These are phyloP conservation scores for Eilema depressum DNA, from an alignment of 2,888 invertebrate species.

Conservation along the genomic window DNA sequence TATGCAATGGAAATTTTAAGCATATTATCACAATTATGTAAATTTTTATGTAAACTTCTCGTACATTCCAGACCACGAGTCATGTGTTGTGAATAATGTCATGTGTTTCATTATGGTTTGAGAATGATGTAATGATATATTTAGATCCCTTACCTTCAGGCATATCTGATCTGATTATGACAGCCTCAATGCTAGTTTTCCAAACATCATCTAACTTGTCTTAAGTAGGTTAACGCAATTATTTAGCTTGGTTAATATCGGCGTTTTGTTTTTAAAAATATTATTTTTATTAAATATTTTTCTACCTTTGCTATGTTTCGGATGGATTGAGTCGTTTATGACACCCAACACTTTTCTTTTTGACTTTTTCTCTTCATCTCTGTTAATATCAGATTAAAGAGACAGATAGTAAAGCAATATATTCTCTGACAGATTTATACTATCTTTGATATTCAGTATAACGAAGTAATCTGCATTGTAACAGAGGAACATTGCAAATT, in stretches of 20 bases:
- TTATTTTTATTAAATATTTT: background rate
- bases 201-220: too few species aligned
- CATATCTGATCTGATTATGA: too few species aligned
- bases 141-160: background rate
- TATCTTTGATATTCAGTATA: slow-evolving; percentile 56
- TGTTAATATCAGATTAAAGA: slow-evolving; percentile 12
- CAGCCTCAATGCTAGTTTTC: too few species aligned
- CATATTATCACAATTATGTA: too few species aligned
- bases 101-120: background rate
- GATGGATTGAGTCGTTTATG: background rate
- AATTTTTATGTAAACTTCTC: too few species aligned
- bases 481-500: slow-evolving; percentile 65
- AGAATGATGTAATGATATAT: background rate
- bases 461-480: slow-evolving; percentile 73
- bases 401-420: slow-evolving; percentile 27
- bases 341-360: background rate
- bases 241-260: too few species aligned
- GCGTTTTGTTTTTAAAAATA: too few species aligned
- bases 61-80: too few species aligned
- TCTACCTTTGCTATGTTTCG: background rate
- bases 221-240: too few species aligned
- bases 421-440: slow-evolving; percentile 45
- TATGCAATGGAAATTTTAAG: background rate
- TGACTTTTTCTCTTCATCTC: background rate
- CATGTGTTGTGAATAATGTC: too few species aligned